Percentiles rank a stretch among this genome's conserved stretches.
Evolutionary conservation across 2,113 vertebrate species (phyloP).

Genomic region (Pluvialis apricaria): DNA sequence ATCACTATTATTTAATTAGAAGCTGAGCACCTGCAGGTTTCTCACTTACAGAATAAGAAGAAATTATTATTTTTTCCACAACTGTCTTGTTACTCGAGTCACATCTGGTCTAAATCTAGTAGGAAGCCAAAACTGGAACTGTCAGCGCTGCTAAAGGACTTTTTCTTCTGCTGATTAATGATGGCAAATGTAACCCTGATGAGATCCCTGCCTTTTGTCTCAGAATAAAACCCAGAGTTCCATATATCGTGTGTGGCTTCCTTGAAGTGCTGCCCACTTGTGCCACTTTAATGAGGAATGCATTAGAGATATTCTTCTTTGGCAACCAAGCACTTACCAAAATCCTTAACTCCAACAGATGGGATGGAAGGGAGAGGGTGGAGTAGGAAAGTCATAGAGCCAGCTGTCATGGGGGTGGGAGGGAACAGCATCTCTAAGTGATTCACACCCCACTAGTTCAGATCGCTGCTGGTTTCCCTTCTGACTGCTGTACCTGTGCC

Average conservation of each 20-base stretch:
- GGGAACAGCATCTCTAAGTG: not conserved
- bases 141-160: not conserved
- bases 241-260: not conserved
- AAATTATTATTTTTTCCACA: not conserved
- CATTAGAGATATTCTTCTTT: not conserved
- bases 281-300: not conserved
- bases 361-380: not conserved
- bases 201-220: not conserved
- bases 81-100: not conserved
- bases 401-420: not conserved
- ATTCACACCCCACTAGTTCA: not conserved
- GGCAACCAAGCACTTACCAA: not conserved
- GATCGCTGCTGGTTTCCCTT: not conserved
- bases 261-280: not conserved
- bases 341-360: not conserved
- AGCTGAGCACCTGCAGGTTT: not conserved
- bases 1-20: not conserved
- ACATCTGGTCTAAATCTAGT: conserved; percentile 13
- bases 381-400: not conserved
- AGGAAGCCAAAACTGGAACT: not conserved
- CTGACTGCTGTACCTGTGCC: not conserved
- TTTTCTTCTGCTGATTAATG: not conserved
- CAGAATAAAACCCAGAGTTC: not conserved
- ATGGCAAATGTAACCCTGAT: not conserved
- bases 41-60: not conserved